Conservation (phyloP, 2,888 invertebrate species). For the Drosophila greeni region DNA sequence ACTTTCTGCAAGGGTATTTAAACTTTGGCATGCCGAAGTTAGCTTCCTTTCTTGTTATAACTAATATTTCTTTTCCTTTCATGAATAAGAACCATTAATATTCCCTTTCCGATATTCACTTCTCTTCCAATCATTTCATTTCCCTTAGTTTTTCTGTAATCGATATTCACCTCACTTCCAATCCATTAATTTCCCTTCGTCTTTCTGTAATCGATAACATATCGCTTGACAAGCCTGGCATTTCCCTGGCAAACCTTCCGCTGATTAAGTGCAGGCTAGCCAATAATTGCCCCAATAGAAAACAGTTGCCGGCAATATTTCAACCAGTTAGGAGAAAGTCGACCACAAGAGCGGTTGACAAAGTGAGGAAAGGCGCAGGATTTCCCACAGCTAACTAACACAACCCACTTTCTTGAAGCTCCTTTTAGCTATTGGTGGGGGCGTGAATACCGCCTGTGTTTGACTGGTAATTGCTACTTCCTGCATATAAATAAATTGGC, state of each 20-base stretch:
- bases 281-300: slow-evolving; percentile 38
- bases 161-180: slow-evolving; percentile 2
- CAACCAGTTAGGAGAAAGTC: slow-evolving; percentile 39
- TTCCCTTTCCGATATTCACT: neutral
- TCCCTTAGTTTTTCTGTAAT: neutral
- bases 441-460: slow-evolving; percentile 39
- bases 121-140: neutral
- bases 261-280: slow-evolving; percentile 37
- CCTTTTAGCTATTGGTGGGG: slow-evolving; percentile 12
- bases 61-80: neutral
- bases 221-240: slow-evolving; percentile 8
- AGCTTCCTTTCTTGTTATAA: no score
- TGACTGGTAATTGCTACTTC: slow-evolving; percentile 64
- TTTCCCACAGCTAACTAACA: slow-evolving; percentile 4
- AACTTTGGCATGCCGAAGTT: no score
- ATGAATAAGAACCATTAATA: neutral
- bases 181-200: neutral
- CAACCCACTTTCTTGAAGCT: slow-evolving; percentile 8
- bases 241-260: slow-evolving; percentile 8
- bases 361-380: slow-evolving; percentile 24
- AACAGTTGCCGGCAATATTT: slow-evolving; percentile 29
- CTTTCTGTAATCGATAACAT: neutral
- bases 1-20: no score
- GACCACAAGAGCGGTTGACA: slow-evolving; percentile 36
- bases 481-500: slow-evolving; percentile 56